Conservation (phyloP, 2,113 vertebrate species). For the Lagenorhynchus albirostris region DNA sequence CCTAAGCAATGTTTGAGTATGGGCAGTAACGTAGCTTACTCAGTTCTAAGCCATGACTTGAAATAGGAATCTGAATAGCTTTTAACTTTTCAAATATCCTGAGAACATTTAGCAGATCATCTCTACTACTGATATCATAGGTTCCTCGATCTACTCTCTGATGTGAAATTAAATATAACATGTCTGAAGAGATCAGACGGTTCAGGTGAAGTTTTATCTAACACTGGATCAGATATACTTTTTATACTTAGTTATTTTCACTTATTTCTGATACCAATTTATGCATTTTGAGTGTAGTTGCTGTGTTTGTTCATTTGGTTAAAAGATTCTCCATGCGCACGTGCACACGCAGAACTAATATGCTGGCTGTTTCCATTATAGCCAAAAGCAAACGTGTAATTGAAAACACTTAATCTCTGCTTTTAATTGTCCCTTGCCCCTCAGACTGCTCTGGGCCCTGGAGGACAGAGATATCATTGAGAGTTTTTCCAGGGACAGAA, state of each 20-base stretch:
- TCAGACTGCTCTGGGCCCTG: not conserved
- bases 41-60: not conserved
- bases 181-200: not conserved
- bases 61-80: not conserved
- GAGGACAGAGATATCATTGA: constrained; percentile 13
- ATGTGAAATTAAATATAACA: not conserved
- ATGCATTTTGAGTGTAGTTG: not conserved
- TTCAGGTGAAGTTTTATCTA: not conserved
- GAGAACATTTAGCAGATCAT: not conserved
- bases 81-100: not conserved
- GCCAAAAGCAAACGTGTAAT: not conserved
- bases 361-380: not conserved
- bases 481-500: not conserved
- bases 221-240: not conserved
- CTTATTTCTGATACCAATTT: constrained; percentile 3
- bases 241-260: not conserved
- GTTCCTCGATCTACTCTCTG: not conserved
- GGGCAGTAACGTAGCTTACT: not conserved
- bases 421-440: constrained; percentile 29
- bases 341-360: not conserved
- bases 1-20: not conserved
- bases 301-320: not conserved
- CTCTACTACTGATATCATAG: not conserved
- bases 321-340: not conserved
- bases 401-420: not conserved